Base-by-base conservation (phyloP, 2,888 invertebrate species). In the Caenorhabditis wallacei region DNA sequence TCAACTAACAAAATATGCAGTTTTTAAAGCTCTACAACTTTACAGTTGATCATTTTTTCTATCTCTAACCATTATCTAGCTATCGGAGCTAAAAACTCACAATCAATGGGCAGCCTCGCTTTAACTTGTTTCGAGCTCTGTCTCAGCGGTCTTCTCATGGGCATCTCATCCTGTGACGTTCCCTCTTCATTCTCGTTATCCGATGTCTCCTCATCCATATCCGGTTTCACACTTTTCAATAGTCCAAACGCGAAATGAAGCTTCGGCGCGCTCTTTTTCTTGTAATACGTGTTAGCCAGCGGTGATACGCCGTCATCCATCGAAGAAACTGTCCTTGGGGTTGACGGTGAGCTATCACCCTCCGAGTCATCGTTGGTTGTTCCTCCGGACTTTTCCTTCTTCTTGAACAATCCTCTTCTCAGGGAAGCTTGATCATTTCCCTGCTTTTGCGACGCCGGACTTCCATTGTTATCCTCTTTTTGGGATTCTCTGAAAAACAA, bases 181-280 rank as follows among this genome's bases (percentile, higher is more conserved):
- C 74, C 30, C 54, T 75, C 70, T 46, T 70, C 66, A 56, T 83
- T 85, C 18, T 84, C 84, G 10, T 76, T 84, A 71, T 92, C 91
- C 37, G 92, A 92, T 20, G 92, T 92, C 18, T 93, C 93, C 61
- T 93, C 93, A 57, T 93, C 90, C 54, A 84, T 84, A 13, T 90
- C 90, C 1, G 83, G 80, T 35, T 86, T 82, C 0, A 85, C 89
- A n/a, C 88, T 87, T 84, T 90, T 91, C 43, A 91, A 80, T 10
- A 91, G 81, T 40, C 89, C 90, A 78, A 91, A 89, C 0, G 91
- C 91, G 70, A 93, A 91, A 81, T 93, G 92, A 69, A 93, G 92
- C 84, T 93, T 93, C 85, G 93, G 92, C 79, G 93, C 89, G 40
- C 93, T 92, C 82, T 92, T 92, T 71, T 93, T 91, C 59, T 92